Base-by-base conservation (phyloP, 2,888 invertebrate genomes). In the Thera obeliscata region DNA sequence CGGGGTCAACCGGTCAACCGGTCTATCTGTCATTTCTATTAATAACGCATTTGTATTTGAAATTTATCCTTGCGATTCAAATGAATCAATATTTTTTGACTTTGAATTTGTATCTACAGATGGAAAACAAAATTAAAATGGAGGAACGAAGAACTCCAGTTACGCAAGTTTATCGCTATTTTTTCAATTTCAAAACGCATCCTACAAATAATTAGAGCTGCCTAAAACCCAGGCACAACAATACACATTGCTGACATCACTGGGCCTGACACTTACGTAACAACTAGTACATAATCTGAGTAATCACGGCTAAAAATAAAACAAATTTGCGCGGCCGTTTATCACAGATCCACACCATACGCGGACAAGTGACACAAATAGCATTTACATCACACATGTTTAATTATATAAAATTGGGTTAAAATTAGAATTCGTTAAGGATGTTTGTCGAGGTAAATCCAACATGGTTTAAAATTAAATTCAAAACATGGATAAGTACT, bases 21-120 rank as follows among this genome's bases (percentile, higher is more conserved):
- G 61, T 62, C 65, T 35, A 43, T 65, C 57, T 46, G 63, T 68
- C 68, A 64, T 35, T 59, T 62, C 64, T 69, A 69, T 65, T 55
- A 62, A 65, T 65, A 62, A 46, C 43, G 6, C 36, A 11, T 56
- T 52, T 60, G 35, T 48, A 58, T 55, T 2, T 41, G 22, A 22
- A 22, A 22, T 22, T 22, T 22, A 22, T 22, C 22, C 22, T 22
- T 22, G 22, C 22, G 22, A 22, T 22, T 22, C 22, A 22, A 22
- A 22, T 22, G 22, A 22, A 22, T 22, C 22, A 22, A 22, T 22
- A 22, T 22, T 22, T 22, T 22, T 22, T 22, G 22, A 22, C 0
- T 22, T 22, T 22, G 22, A 22, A 22, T 22, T 22, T 22, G 22
- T 22, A 22, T 22, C 22, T 22, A 22, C 22, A 22, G 22, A 22